Base-by-base conservation (phyloP, 2,797 vertebrate genomes). In the Merluccius polli region DNA sequence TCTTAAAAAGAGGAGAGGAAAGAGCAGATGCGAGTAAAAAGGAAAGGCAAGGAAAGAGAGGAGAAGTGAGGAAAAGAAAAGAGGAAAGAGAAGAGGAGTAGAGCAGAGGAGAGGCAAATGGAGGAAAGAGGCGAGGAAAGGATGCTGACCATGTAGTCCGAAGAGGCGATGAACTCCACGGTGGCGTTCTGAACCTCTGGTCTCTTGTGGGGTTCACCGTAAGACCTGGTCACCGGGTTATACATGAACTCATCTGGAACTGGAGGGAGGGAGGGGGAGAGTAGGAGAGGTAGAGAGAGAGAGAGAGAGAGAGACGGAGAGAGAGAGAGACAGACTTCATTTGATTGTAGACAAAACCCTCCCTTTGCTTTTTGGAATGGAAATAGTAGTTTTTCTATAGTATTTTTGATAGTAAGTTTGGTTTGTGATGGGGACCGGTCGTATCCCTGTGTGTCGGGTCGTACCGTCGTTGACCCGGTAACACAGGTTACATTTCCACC, bases 171-270 rank as follows among this genome's bases (percentile, higher is more conserved):
- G 89, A 99, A 99, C 88, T 99, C 98, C 83, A 99, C 96, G 0
- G 98, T 99, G 83, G 97, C 92, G 90, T 98, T 98, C 80, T 97
- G 97, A 79, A 99, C 97, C 86, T 99, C 98, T 0, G 98, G 97
- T 70, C 97, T 94, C 86, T 97, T 98, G 85, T 99, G 97, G 16
- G 98, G 98, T 67, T 99, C 97, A 3, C 98, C 98, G 0, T 99
- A 99, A 1, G 96, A 98, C 41, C 96, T 94, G 0, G 96, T 98
- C 70, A 99, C 93, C 1, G 98, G 98, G 84, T 99, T 99, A 89
- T 98, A 99, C 97, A 99, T 98, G 75, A 99, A 99, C 89, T 99
- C 97, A 89, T 99, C 97, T 72, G 98, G 98, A 86, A 99, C 97
- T 99, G 82, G 41, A 73, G 0, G 10, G 24, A 72, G 35, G 12